These are phyloP conservation scores for Pyxicephalus adspersus DNA, from an alignment of 2,113 vertebrate species.

Conservation along the genomic window DNA sequence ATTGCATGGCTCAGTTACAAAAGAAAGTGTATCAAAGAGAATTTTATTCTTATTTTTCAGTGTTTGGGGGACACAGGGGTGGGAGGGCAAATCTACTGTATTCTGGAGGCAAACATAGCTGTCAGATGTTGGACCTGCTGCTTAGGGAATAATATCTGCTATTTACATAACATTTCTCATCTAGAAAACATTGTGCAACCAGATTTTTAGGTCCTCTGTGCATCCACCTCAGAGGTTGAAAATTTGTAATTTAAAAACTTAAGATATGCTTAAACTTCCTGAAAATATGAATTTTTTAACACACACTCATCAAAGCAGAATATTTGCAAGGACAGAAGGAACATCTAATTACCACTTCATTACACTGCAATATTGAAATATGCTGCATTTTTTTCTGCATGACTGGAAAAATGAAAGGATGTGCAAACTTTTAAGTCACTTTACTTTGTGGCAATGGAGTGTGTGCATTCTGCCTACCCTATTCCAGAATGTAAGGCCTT, in stretches of 20 bases:
- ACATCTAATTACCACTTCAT: too few relatives aligned
- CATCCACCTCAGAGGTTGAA: slow-evolving; percentile 2
- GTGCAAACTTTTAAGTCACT: too few relatives aligned
- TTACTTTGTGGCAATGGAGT: too few relatives aligned
- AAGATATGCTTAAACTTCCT: neutral
- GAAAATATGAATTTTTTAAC: neutral
- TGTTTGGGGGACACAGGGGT: slow-evolving; percentile 21
- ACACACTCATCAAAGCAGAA: too few relatives aligned
- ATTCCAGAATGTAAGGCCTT: too few relatives aligned
- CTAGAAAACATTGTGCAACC: neutral
- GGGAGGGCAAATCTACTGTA: slow-evolving; percentile 22
- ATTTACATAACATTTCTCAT: slow-evolving; percentile 45
- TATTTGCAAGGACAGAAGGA: too few relatives aligned
- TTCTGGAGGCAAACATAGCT: slow-evolving; percentile 40
- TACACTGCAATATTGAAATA: too few relatives aligned
- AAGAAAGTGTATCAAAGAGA: slow-evolving; percentile 52
- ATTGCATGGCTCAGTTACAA: slow-evolving; percentile 44
- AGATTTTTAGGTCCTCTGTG: neutral
- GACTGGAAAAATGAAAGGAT: too few relatives aligned
- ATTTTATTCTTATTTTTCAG: slow-evolving; percentile 50
- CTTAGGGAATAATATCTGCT: slow-evolving; percentile 26
- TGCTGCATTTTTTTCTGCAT: too few relatives aligned
- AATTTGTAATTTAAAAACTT: slow-evolving; percentile 14
- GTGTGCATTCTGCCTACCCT: too few relatives aligned
- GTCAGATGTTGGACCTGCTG: slow-evolving; percentile 44